These are phyloP conservation scores for Osmoderma eremita DNA, from an alignment of 2,888 invertebrate genomes.

Conservation along the genomic window DNA sequence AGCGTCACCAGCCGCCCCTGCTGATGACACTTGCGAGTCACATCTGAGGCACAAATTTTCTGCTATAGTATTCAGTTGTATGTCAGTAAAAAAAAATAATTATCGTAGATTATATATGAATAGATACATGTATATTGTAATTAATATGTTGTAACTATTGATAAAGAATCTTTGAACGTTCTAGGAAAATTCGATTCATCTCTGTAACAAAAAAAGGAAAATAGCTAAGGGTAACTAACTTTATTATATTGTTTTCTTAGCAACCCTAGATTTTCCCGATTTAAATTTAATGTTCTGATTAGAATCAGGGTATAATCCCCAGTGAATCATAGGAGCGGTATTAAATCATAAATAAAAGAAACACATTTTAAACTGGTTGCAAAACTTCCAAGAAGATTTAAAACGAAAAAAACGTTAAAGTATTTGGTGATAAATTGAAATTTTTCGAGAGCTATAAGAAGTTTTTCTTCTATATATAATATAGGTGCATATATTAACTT, in stretches of 20 bases:
- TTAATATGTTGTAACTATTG: constrained; percentile 26
- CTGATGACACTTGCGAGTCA: background rate
- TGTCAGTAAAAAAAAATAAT: constrained; percentile 5
- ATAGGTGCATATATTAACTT: constrained; percentile 26
- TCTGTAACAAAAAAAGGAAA: background rate
- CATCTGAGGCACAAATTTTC: background rate
- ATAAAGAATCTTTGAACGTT: constrained; percentile 24
- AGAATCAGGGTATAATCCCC: constrained; percentile 11
- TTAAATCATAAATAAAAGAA: too few species aligned
- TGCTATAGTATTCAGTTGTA: constrained; percentile 6
- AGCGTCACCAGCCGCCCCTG: too few species aligned
- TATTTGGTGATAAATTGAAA: constrained; percentile 16
- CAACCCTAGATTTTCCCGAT: background rate
- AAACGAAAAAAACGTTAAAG: constrained; percentile 4
- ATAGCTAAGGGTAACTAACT: background rate
- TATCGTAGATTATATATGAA: constrained; percentile 27
- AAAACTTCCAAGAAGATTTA: background rate
- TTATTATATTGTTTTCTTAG: too few species aligned
- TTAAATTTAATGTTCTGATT: constrained; percentile 7
- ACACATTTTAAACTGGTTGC: constrained; percentile 2
- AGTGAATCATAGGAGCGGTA: too few species aligned
- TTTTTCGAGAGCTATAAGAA: constrained; percentile 1
- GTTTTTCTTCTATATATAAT: constrained; percentile 28
- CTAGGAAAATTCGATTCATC: constrained; percentile 3
- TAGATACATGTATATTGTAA: constrained; percentile 32